These are phyloP conservation scores for Sminthopsis crassicaudata DNA, from an alignment of 2,113 vertebrate species.

Conservation along the genomic window DNA sequence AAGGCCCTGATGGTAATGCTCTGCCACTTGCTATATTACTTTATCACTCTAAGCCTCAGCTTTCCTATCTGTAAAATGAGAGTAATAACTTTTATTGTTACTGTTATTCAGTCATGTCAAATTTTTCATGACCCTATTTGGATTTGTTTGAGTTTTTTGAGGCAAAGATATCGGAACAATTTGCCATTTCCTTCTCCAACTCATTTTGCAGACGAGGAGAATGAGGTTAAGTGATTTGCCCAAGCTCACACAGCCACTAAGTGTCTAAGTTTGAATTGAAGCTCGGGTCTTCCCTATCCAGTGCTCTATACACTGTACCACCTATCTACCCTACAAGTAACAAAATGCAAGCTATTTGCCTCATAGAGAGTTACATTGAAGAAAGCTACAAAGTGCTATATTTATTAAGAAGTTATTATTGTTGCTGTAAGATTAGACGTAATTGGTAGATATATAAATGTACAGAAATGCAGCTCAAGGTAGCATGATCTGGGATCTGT, in stretches of 20 bases:
- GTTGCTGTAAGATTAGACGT: background rate
- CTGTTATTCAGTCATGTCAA: background rate
- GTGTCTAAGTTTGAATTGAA: background rate
- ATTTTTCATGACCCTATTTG: background rate
- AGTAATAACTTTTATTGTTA: background rate
- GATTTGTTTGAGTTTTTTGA: background rate
- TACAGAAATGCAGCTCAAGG: background rate
- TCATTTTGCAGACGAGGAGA: background rate
- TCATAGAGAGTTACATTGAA: background rate
- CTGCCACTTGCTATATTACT: background rate
- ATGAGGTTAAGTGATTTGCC: background rate
- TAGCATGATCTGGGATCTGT: background rate
- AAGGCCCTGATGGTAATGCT: background rate
- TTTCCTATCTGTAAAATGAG: background rate
- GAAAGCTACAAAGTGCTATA: background rate
- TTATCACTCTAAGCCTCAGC: background rate
- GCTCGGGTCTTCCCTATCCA: background rate
- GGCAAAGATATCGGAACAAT: background rate
- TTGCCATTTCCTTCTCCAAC: background rate
- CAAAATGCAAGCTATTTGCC: background rate
- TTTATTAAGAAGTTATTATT: background rate
- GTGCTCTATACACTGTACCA: background rate
- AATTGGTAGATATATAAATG: background rate
- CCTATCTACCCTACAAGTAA: background rate
- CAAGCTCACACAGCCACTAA: background rate